Conservation (phyloP, 35 echinoderm and acorn worm genomes). For the Apostichopus californicus region DNA sequence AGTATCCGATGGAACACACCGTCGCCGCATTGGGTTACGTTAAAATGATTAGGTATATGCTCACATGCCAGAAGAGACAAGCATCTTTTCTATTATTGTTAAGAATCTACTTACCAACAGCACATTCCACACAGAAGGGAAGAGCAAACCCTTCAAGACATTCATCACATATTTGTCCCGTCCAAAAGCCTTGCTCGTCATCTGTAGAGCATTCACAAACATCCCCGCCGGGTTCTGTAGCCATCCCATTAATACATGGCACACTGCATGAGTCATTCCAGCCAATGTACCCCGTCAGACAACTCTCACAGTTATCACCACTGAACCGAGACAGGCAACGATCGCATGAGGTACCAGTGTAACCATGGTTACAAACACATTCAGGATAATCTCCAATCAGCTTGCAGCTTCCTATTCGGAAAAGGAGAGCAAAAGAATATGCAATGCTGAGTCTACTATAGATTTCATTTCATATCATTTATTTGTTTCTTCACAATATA, state of each 20-base stretch:
- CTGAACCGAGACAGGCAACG: conserved; percentile 66
- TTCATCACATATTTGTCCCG: conserved; percentile 74
- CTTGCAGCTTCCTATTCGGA: conserved; percentile 65
- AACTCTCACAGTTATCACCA: conserved; percentile 67
- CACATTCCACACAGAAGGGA: conserved; percentile 71
- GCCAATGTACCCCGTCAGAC: conserved; percentile 75
- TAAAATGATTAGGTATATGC: too few relatives aligned
- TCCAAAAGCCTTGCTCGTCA: conserved; percentile 78
- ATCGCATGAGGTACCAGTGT: conserved; percentile 72
- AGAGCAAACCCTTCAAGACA: conserved; percentile 75
- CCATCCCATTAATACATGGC: conserved; percentile 70
- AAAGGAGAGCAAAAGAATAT: not conserved
- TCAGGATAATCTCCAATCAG: conserved; percentile 58
- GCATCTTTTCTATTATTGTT: too few relatives aligned
- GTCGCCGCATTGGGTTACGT: too few relatives aligned
- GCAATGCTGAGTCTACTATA: too few relatives aligned
- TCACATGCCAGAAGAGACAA: too few relatives aligned
- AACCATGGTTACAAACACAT: conserved; percentile 81
- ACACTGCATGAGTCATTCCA: conserved; percentile 79
- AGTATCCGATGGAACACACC: too few relatives aligned
- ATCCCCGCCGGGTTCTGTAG: conserved; percentile 70
- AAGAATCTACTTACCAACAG: conserved; percentile 50
- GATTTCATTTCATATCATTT: too few relatives aligned
- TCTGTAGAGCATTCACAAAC: conserved; percentile 76
- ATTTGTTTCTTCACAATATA: too few relatives aligned